phyloP scores from a whole-genome alignment of 2,888 invertebrate genomes.

The Lordiphosa andalusiaca region DNA sequence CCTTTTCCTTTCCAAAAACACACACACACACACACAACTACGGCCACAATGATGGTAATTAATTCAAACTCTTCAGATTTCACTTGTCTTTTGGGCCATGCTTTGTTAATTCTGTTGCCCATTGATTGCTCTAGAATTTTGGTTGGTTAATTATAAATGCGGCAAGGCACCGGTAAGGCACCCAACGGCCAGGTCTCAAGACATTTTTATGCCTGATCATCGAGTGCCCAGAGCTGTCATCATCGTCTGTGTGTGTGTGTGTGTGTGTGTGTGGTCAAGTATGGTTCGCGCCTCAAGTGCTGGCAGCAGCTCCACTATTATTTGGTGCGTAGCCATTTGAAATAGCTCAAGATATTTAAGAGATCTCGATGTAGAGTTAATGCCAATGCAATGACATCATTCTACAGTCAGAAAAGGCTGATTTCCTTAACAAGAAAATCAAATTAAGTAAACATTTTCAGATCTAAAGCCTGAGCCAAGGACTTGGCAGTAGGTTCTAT shows the following conservation, averaged over 20 bases:
- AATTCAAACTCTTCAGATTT: slow-evolving; percentile 60
- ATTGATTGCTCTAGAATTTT: slow-evolving; percentile 69
- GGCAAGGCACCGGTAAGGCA: slow-evolving; percentile 13
- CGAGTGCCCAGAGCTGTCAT: slow-evolving; percentile 27
- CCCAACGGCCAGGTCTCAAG: slow-evolving; percentile 4
- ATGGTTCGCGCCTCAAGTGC: slow-evolving; percentile 50
- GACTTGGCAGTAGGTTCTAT: too few relatives aligned
- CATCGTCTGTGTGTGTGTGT: slow-evolving; percentile 31
- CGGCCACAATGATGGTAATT: slow-evolving; percentile 39
- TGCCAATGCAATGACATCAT: slow-evolving; percentile 54
- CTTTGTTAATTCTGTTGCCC: slow-evolving; percentile 34
- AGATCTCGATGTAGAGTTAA: slow-evolving; percentile 13
- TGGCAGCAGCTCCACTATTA: slow-evolving; percentile 16
- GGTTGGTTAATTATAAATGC: slow-evolving; percentile 53
- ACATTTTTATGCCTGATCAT: slow-evolving; percentile 43
- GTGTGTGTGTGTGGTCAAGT: slow-evolving; percentile 63
- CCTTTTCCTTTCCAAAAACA: slow-evolving; percentile 29
- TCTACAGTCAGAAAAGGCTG: background rate
- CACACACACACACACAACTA: slow-evolving; percentile 5
- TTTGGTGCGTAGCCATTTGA: slow-evolving; percentile 6
- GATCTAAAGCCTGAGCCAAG: too few relatives aligned
- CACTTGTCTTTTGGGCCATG: slow-evolving; percentile 63
- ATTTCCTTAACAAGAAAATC: too few relatives aligned
- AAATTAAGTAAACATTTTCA: too few relatives aligned
- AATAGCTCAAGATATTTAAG: slow-evolving; percentile 7